Conservation (phyloP, 2,797 vertebrate species). For the Taenioides sp. region DNA sequence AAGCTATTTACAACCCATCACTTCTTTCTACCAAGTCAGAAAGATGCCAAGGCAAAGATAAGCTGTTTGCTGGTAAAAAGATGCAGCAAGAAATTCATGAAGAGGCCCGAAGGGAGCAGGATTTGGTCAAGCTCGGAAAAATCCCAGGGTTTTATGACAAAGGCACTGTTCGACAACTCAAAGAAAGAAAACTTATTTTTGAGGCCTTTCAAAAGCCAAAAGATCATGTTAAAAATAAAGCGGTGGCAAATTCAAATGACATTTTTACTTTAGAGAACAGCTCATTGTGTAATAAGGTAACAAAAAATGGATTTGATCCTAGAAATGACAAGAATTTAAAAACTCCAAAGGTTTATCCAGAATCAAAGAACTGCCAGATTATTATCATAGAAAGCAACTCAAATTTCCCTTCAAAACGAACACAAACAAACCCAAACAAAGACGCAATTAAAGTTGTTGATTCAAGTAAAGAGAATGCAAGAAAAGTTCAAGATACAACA, state of each 20-base stretch:
- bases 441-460: slow-evolving; percentile 27
- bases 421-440: slow-evolving; percentile 14
- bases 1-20: slow-evolving; percentile 63
- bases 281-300: slow-evolving; percentile 23
- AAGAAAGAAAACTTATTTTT: slow-evolving; percentile 81
- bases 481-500: slow-evolving; percentile 17
- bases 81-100: slow-evolving; percentile 85
- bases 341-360: slow-evolving; percentile 43
- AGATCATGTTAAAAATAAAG: slow-evolving; percentile 42
- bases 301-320: not conserved
- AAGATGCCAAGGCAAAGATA: slow-evolving; percentile 75
- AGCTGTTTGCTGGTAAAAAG: slow-evolving; percentile 84
- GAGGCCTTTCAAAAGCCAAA: slow-evolving; percentile 75
- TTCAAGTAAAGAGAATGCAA: slow-evolving; percentile 14
- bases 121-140: slow-evolving; percentile 77
- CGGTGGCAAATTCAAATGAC: slow-evolving; percentile 40
- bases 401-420: slow-evolving; percentile 26
- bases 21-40: slow-evolving; percentile 33
- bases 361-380: slow-evolving; percentile 57
- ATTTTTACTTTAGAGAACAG: slow-evolving; percentile 38
- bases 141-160: slow-evolving; percentile 78
- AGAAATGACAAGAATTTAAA: slow-evolving; percentile 8
- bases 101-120: slow-evolving; percentile 81
- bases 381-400: slow-evolving; percentile 72
- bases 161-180: slow-evolving; percentile 75